Percentiles rank a stretch among this genome's conserved stretches.
Evolutionary conservation across 2,797 vertebrate species (phyloP).

Genomic region (Gymnothorax javanicus): DNA sequence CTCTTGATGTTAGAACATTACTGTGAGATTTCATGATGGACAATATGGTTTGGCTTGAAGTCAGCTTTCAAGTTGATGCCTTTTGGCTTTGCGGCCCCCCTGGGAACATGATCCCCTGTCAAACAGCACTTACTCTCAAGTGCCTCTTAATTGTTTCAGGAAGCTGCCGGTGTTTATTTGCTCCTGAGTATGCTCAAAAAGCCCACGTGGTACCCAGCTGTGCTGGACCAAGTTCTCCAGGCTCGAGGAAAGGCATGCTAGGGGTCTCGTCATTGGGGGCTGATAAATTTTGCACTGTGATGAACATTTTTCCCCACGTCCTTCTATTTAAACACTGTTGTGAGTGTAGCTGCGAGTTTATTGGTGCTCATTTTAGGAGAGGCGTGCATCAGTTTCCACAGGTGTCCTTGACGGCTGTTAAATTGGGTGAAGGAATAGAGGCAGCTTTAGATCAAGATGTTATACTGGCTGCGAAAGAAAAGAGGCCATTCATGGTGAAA

Average conservation of each 20-base stretch:
- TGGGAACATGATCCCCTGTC: conserved; percentile 16
- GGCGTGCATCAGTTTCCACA: neutral
- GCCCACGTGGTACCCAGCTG: neutral
- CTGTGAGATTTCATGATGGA: too few relatives aligned
- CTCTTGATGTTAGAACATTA: too few relatives aligned
- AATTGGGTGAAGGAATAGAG: neutral
- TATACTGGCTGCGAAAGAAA: conserved; percentile 37
- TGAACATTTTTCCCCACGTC: neutral
- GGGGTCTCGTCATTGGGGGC: neutral
- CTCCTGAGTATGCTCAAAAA: neutral
- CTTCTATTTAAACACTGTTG: neutral
- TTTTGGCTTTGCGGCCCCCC: neutral
- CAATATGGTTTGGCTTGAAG: too few relatives aligned
- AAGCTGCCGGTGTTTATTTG: conserved; percentile 16
- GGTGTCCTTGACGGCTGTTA: neutral
- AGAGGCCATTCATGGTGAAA: conserved; percentile 42
- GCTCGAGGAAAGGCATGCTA: neutral
- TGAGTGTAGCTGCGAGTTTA: conserved; percentile 13
- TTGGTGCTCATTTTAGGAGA: neutral
- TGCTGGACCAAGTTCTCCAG: neutral
- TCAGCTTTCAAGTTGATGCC: neutral
- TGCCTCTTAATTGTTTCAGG: conserved; percentile 45
- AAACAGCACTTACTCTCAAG: conserved; percentile 43
- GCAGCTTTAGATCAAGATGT: conserved; percentile 1
- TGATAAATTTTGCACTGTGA: neutral